Evolutionary conservation across 1,140 invertebrate species (phyloP), one percentile per base, ranked within the genome.

Genomic region (Ceratina japonica): DNA sequence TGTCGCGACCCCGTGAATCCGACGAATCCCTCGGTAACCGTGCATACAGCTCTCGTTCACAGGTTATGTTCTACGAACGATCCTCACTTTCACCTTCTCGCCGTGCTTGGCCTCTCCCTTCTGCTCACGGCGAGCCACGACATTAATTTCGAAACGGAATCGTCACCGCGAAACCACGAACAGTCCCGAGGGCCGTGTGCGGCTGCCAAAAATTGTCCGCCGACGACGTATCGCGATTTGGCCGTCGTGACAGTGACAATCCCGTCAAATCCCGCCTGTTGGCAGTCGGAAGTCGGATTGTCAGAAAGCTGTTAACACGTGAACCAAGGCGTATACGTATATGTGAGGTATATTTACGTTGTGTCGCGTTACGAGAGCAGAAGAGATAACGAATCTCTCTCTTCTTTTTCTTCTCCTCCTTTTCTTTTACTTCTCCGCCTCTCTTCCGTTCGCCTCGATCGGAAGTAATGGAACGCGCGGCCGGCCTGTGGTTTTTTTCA

Each of bases 81-180:
- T 63, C 22, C 75, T 84, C 72, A 80, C 86, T 87, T 87, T 87
- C 86, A 87, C 86, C 81, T 87, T 84, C 79, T 84, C 56, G 59
- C 82, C 49, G 59, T 27, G 58, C 69, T 68, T 54, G 58, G 24
- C 52, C 68, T 76, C 80, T 77, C 80, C 73, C 83, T 77, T 61
- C 80, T 44, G 37, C 37, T 77, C 71, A 69, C 80, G 24, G 3
- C 59, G 20, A 52, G 5, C 62, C 61, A 18, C 59, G 85, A 80
- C 71, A 85, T 87, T 61, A 85, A 84, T 82, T 80, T 84, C 54
- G 37, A 44, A 44, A 44, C 76, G 44, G 73, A 82, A 77, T 73
- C 52, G 31, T 68, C 22, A 51, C 18, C 49, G 51, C 16, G 37
- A 49, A 62, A 44, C 13, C 44, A n/a, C 63, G 44, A 44, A 44